Evolutionary conservation across 2,113 vertebrate genomes (phyloP).

Genomic region (Diglossa brunneiventris): DNA sequence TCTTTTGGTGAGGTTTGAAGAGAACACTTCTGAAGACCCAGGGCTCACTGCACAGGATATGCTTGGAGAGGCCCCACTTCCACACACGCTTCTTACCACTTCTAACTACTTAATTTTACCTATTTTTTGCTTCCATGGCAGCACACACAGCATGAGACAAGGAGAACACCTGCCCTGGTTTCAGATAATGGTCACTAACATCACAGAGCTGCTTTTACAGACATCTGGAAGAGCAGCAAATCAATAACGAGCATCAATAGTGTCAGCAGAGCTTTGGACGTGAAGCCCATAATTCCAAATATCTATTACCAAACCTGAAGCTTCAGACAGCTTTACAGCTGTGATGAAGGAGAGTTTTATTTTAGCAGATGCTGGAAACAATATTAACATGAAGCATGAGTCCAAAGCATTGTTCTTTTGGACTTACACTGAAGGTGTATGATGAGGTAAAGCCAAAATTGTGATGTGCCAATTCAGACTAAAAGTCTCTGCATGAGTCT

Average conservation of each 20-base stretch:
- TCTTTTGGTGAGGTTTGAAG: neutral
- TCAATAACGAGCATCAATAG: neutral
- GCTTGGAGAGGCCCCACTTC: neutral
- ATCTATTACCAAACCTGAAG: neutral
- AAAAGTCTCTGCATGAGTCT: neutral
- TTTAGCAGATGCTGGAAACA: neutral
- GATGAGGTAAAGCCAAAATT: neutral
- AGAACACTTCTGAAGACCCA: neutral
- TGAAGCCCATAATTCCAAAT: neutral
- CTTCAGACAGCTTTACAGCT: neutral
- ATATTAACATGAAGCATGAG: neutral
- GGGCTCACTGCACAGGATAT: too few species aligned
- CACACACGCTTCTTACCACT: accelerated
- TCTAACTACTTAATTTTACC: neutral
- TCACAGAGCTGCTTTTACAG: neutral
- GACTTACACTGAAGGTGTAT: neutral
- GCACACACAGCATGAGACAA: neutral
- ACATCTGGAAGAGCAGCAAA: neutral
- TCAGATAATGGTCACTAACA: neutral
- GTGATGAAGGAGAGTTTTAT: neutral
- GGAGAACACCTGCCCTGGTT: neutral
- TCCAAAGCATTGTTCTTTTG: neutral
- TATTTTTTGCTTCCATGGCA: neutral
- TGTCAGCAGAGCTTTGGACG: neutral
- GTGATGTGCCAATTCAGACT: accelerated